Base-by-base conservation (phyloP, 2,113 vertebrate genomes). In the Canis aureus region DNA sequence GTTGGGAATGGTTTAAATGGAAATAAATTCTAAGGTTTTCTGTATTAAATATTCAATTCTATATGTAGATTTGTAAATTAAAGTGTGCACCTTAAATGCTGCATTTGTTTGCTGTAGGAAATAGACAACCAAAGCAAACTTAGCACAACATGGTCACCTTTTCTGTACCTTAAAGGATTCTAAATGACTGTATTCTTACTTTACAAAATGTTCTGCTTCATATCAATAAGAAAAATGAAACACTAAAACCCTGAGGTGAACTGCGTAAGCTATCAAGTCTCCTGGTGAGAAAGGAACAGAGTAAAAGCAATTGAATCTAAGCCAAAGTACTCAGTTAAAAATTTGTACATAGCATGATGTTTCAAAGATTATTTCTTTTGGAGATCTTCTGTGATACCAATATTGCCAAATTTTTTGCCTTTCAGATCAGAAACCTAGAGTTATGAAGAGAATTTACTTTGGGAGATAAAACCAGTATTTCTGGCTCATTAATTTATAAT, bases 11-110 rank as follows among this genome's bases (percentile, higher is more conserved):
- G 38, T 81, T 93, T 73, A 96, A 97, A 57, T 25, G 92, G 73
- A 87, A 97, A 87, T 94, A 94, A 94, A 59, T 88, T 59, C 22
- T 82, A 81, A 43, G 59, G 19, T 94, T 86, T 90, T 94, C 23
- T 43, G 25, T 64, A 4, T 90, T 97, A 87, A 95, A 51, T 69
- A 78, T 19, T 59, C 43, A 92, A 27, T 84, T 92, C 53, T 93
- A 0, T 88, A 11, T 92, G 22, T 83, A 90, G 22, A 92, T 96
- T 91, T 96, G 59, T 79, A 83, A 89, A 74, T 94, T 78, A 76
- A 84, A 86, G 4, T 84, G 23, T 73, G 3, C 25, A 92, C 4
- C 73, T 93, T 82, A 92, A 95, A 84, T 92, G 4, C 62, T 74
- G 0, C 23, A 43, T 89, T 93, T 97, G 38, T 95, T 97, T 93